Percentiles rank a stretch among this genome's conserved stretches.
phyloP scores from a whole-genome alignment of 2,113 vertebrate species.

The Elephas maximus region DNA sequence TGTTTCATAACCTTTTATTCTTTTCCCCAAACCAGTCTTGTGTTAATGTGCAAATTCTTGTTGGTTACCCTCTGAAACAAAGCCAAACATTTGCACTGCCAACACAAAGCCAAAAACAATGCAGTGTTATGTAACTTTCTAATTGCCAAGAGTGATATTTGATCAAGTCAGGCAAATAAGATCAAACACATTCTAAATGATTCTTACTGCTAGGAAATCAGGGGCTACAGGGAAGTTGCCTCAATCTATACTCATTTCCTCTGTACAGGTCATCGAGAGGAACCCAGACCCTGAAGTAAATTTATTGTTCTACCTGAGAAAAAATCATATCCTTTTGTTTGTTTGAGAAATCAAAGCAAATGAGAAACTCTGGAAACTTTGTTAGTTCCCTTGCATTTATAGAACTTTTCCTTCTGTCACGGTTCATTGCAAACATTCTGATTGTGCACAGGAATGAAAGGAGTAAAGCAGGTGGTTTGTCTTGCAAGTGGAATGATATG shows the following conservation, averaged over 20 bases:
- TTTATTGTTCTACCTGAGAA: constrained; percentile 90
- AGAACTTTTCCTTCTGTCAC: background rate
- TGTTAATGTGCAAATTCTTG: background rate
- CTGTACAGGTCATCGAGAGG: constrained; percentile 86
- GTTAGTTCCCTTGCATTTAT: background rate
- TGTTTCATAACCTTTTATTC: constrained; percentile 4
- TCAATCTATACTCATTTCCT: background rate
- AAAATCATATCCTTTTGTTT: constrained; percentile 89
- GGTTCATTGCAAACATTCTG: background rate
- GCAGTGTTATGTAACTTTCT: background rate
- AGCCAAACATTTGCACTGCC: background rate
- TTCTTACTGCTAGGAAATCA: background rate
- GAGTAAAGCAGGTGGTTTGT: background rate
- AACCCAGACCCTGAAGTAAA: constrained; percentile 91
- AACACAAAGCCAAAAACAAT: background rate
- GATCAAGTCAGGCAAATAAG: background rate
- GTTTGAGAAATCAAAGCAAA: background rate
- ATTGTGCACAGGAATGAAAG: background rate
- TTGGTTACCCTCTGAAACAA: background rate
- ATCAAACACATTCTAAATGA: background rate
- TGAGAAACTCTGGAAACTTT: constrained; percentile 19
- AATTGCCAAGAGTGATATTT: constrained; percentile 4
- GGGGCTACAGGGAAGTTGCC: background rate
- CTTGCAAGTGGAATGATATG: background rate
- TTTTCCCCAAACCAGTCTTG: background rate